These are phyloP conservation scores for Rhyzopertha dominica DNA, from an alignment of 1,140 invertebrate species.

Conservation along the genomic window DNA sequence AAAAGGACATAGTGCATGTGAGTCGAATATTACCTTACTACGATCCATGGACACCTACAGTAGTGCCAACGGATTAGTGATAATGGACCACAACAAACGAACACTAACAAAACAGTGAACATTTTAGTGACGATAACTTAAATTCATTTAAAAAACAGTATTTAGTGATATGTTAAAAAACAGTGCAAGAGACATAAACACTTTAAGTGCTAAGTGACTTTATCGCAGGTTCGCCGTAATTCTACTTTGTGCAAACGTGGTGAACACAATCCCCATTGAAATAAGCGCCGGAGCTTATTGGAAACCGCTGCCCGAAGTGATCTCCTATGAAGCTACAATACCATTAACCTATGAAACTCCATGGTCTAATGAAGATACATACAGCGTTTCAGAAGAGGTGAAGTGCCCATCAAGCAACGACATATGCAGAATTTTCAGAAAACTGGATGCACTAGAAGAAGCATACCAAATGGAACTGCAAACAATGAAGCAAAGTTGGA, in stretches of 20 bases:
- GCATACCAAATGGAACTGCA: neutral
- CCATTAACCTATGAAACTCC: slow-evolving; percentile 10
- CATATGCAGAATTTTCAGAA: neutral
- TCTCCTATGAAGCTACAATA: slow-evolving; percentile 15
- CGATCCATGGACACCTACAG: slow-evolving; percentile 16
- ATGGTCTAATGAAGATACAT: neutral
- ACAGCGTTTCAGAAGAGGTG: too few relatives aligned
- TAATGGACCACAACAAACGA: neutral
- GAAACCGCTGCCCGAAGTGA: slow-evolving; percentile 5
- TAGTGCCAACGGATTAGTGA: neutral
- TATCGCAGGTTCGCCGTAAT: too few relatives aligned
- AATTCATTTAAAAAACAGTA: neutral
- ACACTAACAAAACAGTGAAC: neutral
- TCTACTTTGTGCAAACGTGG: too few relatives aligned
- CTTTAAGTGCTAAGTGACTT: too few relatives aligned
- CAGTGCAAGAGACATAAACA: too few relatives aligned
- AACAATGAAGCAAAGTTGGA: slow-evolving; percentile 1
- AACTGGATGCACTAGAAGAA: slow-evolving; percentile 3
- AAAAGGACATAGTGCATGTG: slow-evolving; percentile 13
- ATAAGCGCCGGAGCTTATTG: slow-evolving; percentile 16
- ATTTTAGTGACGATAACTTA: neutral
- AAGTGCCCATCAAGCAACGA: too few relatives aligned
- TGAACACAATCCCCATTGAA: too few relatives aligned
- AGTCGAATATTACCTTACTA: slow-evolving; percentile 16
- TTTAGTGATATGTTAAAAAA: too few relatives aligned